These are phyloP conservation scores for Anarrhichthys ocellatus DNA, from an alignment of 2,113 vertebrate genomes.

Conservation along the genomic window DNA sequence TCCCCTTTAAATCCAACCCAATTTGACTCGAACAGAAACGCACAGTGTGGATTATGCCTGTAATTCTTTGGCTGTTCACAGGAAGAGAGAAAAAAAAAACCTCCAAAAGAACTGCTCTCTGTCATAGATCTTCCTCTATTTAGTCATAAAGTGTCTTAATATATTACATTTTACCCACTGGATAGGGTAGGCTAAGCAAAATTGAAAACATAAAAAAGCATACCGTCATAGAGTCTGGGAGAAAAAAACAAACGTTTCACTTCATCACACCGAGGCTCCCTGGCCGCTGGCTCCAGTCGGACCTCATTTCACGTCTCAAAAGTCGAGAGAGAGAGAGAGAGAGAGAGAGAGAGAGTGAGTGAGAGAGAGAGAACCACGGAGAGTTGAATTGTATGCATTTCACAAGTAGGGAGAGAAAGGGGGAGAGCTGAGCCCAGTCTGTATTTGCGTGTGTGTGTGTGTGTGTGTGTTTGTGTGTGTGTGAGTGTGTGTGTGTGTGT, in stretches of 20 bases:
- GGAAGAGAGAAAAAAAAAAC: not conserved
- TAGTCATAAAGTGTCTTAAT: not conserved
- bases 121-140: not conserved
- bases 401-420: slow-evolving; percentile 28
- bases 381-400: slow-evolving; percentile 31
- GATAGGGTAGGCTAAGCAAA: not conserved
- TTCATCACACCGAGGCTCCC: slow-evolving; percentile 35
- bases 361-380: too few relatives aligned
- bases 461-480: slow-evolving; percentile 16
- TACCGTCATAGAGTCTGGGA: not conserved
- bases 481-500: slow-evolving; percentile 41
- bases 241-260: slow-evolving; percentile 37
- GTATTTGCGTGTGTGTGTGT: slow-evolving; percentile 30
- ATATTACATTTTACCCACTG: slow-evolving; percentile 1
- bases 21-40: slow-evolving; percentile 41
- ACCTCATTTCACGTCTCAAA: slow-evolving; percentile 66
- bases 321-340: slow-evolving; percentile 18
- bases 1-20: slow-evolving; percentile 55
- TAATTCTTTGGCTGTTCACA: slow-evolving; percentile 24
- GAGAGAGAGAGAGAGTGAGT: not conserved
- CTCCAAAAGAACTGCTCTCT: not conserved
- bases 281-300: slow-evolving; percentile 56
- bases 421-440: slow-evolving; percentile 14
- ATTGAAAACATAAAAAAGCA: slow-evolving; percentile 12
- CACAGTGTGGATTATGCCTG: slow-evolving; percentile 40